Evolutionary conservation across 2,888 invertebrate genomes (phyloP), one percentile per base, ranked within the genome.

Genomic region (Brachylomia viminalis): DNA sequence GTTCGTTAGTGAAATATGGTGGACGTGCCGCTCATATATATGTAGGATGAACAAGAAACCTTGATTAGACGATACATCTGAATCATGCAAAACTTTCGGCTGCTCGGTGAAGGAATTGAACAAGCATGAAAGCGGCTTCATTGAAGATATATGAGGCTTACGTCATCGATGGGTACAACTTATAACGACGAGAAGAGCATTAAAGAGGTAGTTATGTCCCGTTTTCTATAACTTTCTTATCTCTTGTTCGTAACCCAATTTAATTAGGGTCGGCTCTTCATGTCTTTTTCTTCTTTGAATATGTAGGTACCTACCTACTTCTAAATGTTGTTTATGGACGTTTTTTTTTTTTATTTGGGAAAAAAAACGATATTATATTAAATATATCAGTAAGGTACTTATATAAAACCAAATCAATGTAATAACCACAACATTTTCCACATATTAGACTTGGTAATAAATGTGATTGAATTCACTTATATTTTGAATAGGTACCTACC

Each of bases 41-140:
- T 47, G 10, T 30, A n/a, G 27, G 5, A 15, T 33, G 45, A 72
- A 78, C 72, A 78, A 65, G 64, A 59, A 65, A 79, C n/a, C 56
- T 75, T 72, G 64, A 77, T 77, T 72, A 82, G 56, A 54, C 23
- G 49, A 52, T 65, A 65, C 58, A 49, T 54, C 42, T 59, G 68
- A 76, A 68, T 71, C 47, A 65, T 30, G 54, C 49, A 52, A 62
- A 71, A 71, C 54, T 76, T 62, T 64, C 17, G 27, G 42, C 42
- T 68, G 20, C 49, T 17, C n/a, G 27, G 42, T 27, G 23, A 69
- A 54, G 15, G 27, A 70, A 76, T 59, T 49, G 62, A 59, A 45
- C n/a, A 20, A 17, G 20, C 23, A 54, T 66, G 27, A 56, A 66
- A 54, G 38, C 38, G 15, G 20, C 15, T 67, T 61, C 47, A 62